Percentiles rank a stretch among this genome's conserved stretches.
Evolutionary conservation across 2,888 invertebrate species (phyloP).

Genomic region (Dichetophora obliterata): DNA sequence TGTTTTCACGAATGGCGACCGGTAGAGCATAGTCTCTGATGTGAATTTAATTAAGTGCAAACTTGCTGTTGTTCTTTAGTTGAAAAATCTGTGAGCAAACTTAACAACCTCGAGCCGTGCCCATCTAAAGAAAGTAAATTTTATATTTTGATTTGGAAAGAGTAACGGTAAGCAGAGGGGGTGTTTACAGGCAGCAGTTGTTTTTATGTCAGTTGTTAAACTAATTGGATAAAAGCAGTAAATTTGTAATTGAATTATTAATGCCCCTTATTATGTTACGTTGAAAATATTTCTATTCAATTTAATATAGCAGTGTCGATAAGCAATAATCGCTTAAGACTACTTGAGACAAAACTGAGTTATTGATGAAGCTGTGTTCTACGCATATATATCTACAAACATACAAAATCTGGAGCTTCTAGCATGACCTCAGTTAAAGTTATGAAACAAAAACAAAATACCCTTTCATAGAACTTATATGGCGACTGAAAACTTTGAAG

Average conservation of each 20-base stretch:
- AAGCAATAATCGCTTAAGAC: too few species aligned
- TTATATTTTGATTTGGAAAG: neutral
- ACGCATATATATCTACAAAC: too few species aligned
- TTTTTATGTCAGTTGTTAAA: neutral
- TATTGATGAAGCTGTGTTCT: too few species aligned
- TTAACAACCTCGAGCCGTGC: neutral
- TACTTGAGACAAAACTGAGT: too few species aligned
- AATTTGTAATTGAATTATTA: conserved; percentile 8
- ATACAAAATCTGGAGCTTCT: too few species aligned
- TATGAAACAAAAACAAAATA: too few species aligned
- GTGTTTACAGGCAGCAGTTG: neutral
- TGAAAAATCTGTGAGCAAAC: neutral
- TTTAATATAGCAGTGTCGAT: too few species aligned
- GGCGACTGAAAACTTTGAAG: too few species aligned
- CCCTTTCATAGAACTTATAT: too few species aligned
- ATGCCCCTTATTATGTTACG: neutral
- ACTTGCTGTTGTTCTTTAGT: neutral
- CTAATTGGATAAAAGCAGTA: conserved; percentile 11
- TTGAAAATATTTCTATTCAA: too few species aligned
- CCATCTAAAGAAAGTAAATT: neutral
- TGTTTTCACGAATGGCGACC: neutral
- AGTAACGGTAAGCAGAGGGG: neutral
- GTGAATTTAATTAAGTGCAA: conserved; percentile 28
- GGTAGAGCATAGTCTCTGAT: neutral
- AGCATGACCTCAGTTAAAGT: too few species aligned